A percentile compares a stretch with the other conserved stretches of the same genome.
Evolutionary conservation across 2,888 invertebrate genomes (phyloP).

Genomic region (Oscheius sp.): DNA sequence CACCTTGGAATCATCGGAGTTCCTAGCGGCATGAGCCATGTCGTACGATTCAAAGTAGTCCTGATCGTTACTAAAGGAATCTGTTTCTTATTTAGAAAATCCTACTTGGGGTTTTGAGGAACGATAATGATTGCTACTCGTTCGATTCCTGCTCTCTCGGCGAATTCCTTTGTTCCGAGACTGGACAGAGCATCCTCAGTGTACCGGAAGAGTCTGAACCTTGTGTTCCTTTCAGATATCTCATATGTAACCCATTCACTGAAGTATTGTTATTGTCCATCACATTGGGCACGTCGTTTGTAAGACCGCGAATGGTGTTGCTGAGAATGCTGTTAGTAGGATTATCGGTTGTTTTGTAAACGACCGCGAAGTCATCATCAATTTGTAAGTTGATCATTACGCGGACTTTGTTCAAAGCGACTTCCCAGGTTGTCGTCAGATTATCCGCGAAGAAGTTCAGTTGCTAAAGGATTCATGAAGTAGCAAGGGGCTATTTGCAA

Average conservation of each 20-base stretch:
- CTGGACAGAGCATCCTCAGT: slow-evolving; percentile 39
- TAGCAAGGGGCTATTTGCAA: background rate
- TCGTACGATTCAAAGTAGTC: slow-evolving; percentile 58
- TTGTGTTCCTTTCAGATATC: background rate
- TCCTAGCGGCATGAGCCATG: slow-evolving; percentile 51
- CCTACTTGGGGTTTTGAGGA: slow-evolving; percentile 52
- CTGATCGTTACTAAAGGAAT: slow-evolving; percentile 51
- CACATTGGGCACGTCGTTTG: slow-evolving; percentile 54
- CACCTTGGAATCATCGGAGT: slow-evolving; percentile 51
- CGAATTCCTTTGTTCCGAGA: slow-evolving; percentile 33
- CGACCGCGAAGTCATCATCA: slow-evolving; percentile 43
- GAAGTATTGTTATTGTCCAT: slow-evolving; percentile 51
- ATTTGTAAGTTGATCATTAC: slow-evolving; percentile 56
- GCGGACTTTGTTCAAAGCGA: slow-evolving; percentile 51
- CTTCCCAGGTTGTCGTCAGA: slow-evolving; percentile 55
- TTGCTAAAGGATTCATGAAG: slow-evolving; percentile 35
- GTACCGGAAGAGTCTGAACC: slow-evolving; percentile 59
- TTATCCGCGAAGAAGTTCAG: slow-evolving; percentile 55
- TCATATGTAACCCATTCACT: slow-evolving; percentile 44
- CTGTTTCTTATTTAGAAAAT: background rate
- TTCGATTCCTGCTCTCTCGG: slow-evolving; percentile 46
- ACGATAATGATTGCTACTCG: slow-evolving; percentile 55
- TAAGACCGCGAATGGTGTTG: slow-evolving; percentile 44
- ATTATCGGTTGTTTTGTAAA: slow-evolving; percentile 33
- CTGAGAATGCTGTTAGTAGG: slow-evolving; percentile 37